phyloP scores from a whole-genome alignment of 2,797 vertebrate genomes.

The Gymnothorax javanicus region DNA sequence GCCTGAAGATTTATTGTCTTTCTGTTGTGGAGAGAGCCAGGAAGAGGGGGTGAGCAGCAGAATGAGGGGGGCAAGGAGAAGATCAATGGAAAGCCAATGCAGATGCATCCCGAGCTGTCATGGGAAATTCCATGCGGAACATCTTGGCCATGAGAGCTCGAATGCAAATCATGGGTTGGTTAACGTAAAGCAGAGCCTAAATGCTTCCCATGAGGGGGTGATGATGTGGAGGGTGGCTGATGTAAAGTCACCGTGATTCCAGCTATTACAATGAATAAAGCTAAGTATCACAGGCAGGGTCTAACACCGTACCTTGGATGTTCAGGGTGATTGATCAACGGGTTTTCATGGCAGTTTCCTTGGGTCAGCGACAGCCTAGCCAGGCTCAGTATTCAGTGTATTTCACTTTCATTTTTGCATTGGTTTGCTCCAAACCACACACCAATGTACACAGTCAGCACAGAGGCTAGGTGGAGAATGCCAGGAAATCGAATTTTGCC shows the following conservation, averaged over 20 bases:
- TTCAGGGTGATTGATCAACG: neutral
- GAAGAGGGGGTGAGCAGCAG: constrained; percentile 36
- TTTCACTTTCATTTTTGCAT: neutral
- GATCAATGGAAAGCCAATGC: constrained; percentile 33
- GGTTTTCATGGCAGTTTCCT: neutral
- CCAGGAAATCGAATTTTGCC: neutral
- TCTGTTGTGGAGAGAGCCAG: constrained; percentile 47
- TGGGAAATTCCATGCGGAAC: neutral
- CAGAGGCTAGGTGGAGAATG: neutral
- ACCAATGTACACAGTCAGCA: neutral
- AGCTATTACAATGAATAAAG: neutral
- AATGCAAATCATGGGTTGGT: neutral
- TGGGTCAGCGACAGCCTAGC: neutral
- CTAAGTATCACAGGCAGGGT: neutral
- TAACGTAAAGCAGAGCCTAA: neutral
- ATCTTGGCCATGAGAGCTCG: neutral
- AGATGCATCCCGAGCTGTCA: constrained; percentile 23
- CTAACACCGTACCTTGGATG: too few relatives aligned
- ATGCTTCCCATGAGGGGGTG: neutral
- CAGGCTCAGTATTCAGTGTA: neutral
- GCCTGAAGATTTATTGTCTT: constrained; percentile 69
- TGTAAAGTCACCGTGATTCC: neutral
- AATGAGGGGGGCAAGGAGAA: constrained; percentile 36
- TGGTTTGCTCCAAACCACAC: neutral
- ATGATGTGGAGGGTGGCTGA: neutral